Base-by-base conservation (phyloP, 2,888 invertebrate species). In the Psylliodes chrysocephalus region DNA sequence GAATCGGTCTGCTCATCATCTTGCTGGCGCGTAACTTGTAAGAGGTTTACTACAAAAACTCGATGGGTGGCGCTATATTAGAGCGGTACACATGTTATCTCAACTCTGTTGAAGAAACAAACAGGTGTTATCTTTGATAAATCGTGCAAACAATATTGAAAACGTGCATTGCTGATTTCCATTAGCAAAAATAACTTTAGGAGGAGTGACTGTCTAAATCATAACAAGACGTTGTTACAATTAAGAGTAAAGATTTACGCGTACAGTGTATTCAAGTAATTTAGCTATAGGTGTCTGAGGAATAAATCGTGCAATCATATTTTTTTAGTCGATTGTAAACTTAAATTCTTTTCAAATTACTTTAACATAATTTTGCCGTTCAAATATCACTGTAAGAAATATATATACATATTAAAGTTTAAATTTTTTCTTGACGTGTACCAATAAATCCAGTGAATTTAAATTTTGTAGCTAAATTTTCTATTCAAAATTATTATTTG, bases 41-140 rank as follows among this genome's bases (percentile, higher is more conserved):
- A 3, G 8, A 12, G 12, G 25, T 57, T 4, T 12, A 25, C 44
- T 25, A 19, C 28, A 35, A 30, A 54, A 38, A 40, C 42, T 46
- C 46, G 35, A 52, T 60, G 12, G 33, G 49, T 25, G 44, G 52
- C 25, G 56, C 35, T 71, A 71, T 64, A 63, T 61, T 57, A 68
- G 66, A 70, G 69, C 12, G 2, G 35, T 61, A 60, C 65, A 70
- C 73, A 73, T 73, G 70, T 68, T 70, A 68, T 63, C 64, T 64
- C 63, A 67, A 65, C 65, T 73, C 73, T 73, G 70, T 67, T 55
- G 67, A 61, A 73, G 61, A 71, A 73, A 73, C 52, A 67, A 67
- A 70, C 64, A 65, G 61, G 65, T 61, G 60, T 72, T 65, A 71
- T 52, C 70, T 57, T 61, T 63, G 56, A 47, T 30, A 33, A 12